Base-by-base conservation (phyloP, 2,888 invertebrate species). In the Eristalinus aeneus region DNA sequence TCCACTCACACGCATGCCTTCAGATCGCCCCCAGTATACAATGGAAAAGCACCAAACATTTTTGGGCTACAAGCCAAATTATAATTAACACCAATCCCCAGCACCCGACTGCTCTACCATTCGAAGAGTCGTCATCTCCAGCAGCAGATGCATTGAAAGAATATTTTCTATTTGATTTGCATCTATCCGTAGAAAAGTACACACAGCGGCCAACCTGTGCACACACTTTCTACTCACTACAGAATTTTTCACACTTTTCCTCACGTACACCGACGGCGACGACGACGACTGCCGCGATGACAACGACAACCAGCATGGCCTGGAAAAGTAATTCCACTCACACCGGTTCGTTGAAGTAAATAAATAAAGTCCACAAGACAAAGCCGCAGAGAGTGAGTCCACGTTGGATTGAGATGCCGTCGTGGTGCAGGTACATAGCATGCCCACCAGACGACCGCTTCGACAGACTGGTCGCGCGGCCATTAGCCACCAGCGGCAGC, bases 191-290 rank as follows among this genome's bases (percentile, higher is more conserved):
- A 20, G 56, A 27, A 31, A 2, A 8, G 16, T n/a, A 58, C 27
- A 64, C 61, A 58, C 67, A 12, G 16, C 23, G 56, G 10, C 8
- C 4, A 56, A 22, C 46, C 27, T 46, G 32, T 71, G 58, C 63
- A 36, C 72, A 72, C 80, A 86, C 85, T 86, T 86, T 86, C 85
- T 86, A 82, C 63, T 80, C 60, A 73, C 76, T 77, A 77, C 72
- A 61, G 74, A 69, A 80, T 64, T 74, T 73, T 82, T 86, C 85
- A 86, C 85, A 86, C 77, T 82, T 86, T 85, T 77, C 58, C 73
- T 46, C 16, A 22, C 36, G 23, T 12, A 16, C 20, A 22, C 20
- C 27, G 12, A 32, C 11, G n/a, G n/a, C 31, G 34, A 16, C 20
- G 32, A 27, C 65, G 65, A 53, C 67, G 75, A 68, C n/a, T 31